A percentile compares a stretch with the other conserved stretches of the same genome.
Conservation (phyloP, 2,797 vertebrate genomes). For the Bradypodion ventrale region DNA sequence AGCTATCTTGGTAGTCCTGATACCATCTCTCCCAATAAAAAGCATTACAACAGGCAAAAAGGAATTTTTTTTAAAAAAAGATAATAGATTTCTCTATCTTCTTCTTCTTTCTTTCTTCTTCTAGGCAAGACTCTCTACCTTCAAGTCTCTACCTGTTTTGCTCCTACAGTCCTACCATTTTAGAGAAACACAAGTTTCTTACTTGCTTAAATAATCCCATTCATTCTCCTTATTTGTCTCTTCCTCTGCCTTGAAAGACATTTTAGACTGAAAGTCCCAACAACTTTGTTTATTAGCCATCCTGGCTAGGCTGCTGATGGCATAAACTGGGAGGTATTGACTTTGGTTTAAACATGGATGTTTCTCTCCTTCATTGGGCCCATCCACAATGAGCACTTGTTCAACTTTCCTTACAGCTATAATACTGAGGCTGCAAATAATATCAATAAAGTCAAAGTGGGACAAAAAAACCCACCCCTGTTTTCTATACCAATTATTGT, state of each 20-base stretch:
- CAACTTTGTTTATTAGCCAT: neutral
- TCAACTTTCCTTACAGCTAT: no score
- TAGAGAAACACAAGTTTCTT: neutral
- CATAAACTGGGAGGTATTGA: no score
- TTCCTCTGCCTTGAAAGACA: neutral
- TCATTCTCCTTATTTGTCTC: neutral
- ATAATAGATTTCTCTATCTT: neutral
- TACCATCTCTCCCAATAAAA: constrained; percentile 13
- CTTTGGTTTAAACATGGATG: neutral
- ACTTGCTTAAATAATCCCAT: neutral
- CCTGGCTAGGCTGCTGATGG: neutral
- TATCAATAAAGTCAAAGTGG: no score
- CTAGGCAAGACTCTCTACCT: no score
- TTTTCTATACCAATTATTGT: no score
- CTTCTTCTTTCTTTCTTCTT: neutral
- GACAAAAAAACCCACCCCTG: no score
- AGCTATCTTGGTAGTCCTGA: constrained; percentile 15
- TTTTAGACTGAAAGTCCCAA: neutral
- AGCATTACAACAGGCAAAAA: neutral
- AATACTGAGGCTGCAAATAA: no score
- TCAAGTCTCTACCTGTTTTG: neutral
- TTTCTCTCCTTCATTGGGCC: neutral
- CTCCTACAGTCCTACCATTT: neutral
- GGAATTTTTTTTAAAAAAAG: constrained; percentile 10
- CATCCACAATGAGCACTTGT: no score